Evolutionary conservation across 2,113 vertebrate genomes (phyloP).

Genomic region (Theristicus caerulescens): DNA sequence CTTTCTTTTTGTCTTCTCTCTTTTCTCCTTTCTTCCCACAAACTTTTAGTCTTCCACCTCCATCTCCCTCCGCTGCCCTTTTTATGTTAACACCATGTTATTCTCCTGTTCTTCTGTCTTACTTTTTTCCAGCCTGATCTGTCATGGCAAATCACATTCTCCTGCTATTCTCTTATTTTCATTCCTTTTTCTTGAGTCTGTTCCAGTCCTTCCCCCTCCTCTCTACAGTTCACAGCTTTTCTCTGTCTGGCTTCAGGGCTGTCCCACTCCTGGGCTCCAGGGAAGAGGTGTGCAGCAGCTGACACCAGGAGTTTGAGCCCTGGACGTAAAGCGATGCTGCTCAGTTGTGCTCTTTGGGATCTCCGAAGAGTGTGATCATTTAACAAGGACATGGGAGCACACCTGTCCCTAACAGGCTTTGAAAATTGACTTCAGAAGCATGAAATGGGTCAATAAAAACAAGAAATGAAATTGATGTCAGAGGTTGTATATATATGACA

Average conservation of each 20-base stretch:
- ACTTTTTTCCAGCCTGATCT: neutral
- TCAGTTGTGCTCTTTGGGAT: neutral
- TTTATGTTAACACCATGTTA: neutral
- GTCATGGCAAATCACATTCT: neutral
- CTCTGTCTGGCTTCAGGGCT: neutral
- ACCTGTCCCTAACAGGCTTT: conserved; percentile 17
- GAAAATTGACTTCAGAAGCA: neutral
- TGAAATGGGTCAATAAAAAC: conserved; percentile 57
- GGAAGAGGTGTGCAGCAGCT: neutral
- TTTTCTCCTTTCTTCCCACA: neutral
- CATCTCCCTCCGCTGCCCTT: fast-evolving
- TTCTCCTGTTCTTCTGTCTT: neutral
- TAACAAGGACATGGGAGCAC: neutral
- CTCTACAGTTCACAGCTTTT: neutral
- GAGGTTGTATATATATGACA: neutral
- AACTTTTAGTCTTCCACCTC: neutral
- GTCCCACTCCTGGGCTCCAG: neutral
- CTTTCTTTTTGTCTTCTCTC: neutral
- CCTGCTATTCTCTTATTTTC: neutral
- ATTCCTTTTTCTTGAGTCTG: neutral
- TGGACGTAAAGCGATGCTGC: neutral
- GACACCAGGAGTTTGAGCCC: neutral
- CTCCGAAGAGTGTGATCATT: neutral
- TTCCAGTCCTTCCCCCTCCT: neutral
- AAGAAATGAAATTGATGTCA: conserved; percentile 55